Evolutionary conservation across 2,797 vertebrate species (phyloP), one percentile per base, ranked within the genome.

Genomic region (Dendrocincla fuliginosa): DNA sequence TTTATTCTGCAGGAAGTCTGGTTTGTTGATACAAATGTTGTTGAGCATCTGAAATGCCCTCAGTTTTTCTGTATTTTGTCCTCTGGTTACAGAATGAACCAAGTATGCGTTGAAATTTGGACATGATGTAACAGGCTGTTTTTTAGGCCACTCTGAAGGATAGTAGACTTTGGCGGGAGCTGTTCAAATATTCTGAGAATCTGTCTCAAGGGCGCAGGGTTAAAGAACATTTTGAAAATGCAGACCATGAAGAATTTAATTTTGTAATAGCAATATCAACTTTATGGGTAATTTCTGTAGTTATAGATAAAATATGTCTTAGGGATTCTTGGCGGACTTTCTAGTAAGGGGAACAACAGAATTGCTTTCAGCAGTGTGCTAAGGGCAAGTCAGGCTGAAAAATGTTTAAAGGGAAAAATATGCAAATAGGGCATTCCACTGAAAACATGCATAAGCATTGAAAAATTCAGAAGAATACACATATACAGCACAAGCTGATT

Each of bases 261-360:
- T 47, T 19, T 75, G 24, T 28, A 71, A 67, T 42, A 75, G n/a
- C 57, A 61, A 77, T 78, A 63, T 53, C 35, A 64, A 22, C 49
- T 86, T 81, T 39, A 55, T 81, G 49, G 59, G 7, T 77, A 87
- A 87, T 69, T 81, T 74, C 24, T 80, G 57, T 57, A 68, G 60
- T 83, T 95, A 32, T 2, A 84, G 79, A 82, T 93, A 84, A 94
- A 93, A 87, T 61, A 33, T 16, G 35, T 85, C 47, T 80, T 89
- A 60, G 39, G 56, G 73, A 67, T 96, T 90, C 55, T 95, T 93
- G 68, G 49, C 63, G 85, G 60, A 47, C 55, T 90, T 74, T 84
- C 27, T 89, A n/a, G 52, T 90, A 68, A 63, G n/a, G 68, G 41
- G 24, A 81, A 27, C 69, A 87, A 18, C 30, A 90, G 78, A 89